Evolutionary conservation across 1,140 invertebrate species (phyloP).

Genomic region (Antheraea mylitta): DNA sequence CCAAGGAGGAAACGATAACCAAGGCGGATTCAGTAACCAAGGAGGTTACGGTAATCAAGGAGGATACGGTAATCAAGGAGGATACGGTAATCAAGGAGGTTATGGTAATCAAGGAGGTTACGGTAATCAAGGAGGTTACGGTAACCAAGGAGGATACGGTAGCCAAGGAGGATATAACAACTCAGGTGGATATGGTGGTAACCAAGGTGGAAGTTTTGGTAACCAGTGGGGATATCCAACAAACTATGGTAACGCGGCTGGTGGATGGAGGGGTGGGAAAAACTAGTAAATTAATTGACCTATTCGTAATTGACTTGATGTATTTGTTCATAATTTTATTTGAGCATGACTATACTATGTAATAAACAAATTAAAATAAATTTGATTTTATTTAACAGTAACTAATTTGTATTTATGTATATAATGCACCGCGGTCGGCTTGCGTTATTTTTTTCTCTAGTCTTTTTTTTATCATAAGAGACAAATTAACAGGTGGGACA

Average conservation of each 20-base stretch:
- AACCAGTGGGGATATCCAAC: conserved; percentile 2
- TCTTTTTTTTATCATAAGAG: too few relatives aligned
- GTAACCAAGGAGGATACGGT: conserved; percentile 10
- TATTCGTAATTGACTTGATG: too few relatives aligned
- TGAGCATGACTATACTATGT: background rate
- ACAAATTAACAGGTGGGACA: too few relatives aligned
- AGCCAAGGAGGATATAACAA: background rate
- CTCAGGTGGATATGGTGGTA: background rate
- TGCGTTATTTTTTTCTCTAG: too few relatives aligned
- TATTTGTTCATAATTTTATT: background rate
- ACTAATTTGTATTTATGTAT: too few relatives aligned
- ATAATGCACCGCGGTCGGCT: too few relatives aligned
- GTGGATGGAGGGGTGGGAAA: background rate
- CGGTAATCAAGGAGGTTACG: conserved; percentile 11
- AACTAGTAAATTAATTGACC: background rate
- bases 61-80: conserved; percentile 23
- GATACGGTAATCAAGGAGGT: conserved; percentile 24
- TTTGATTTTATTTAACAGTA: background rate
- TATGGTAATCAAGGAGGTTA: conserved; percentile 22
- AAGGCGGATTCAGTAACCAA: conserved; percentile 21
- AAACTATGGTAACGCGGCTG: background rate
- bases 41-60: conserved; percentile 19
- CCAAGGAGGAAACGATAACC: conserved; percentile 25
- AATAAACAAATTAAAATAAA: background rate
- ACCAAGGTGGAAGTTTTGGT: conserved; percentile 8